Percentiles rank a stretch among this genome's conserved stretches.
Evolutionary conservation across 2,113 vertebrate species (phyloP).

Genomic region (Axis porcinus): DNA sequence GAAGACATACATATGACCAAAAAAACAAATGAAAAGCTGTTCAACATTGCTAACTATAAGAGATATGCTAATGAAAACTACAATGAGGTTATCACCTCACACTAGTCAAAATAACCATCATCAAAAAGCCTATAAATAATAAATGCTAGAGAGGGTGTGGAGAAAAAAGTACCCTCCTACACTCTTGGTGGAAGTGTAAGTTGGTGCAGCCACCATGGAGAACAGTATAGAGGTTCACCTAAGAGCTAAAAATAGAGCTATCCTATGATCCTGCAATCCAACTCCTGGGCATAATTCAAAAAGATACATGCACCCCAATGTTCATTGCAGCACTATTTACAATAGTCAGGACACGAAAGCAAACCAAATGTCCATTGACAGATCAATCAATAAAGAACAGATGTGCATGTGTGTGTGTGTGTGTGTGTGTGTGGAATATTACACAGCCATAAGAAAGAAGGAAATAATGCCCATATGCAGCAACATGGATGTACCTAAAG

Average conservation of each 20-base stretch:
- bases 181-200: too few relatives aligned
- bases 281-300: not conserved
- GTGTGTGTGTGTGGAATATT: not conserved
- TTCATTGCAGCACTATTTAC: not conserved
- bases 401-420: not conserved
- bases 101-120: not conserved
- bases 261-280: not conserved
- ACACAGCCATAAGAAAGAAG: not conserved
- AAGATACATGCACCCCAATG: not conserved
- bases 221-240: not conserved
- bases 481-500: not conserved
- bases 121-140: not conserved
- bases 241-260: not conserved
- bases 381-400: not conserved
- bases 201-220: not conserved
- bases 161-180: not conserved
- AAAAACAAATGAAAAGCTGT: not conserved
- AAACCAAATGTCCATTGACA: not conserved
- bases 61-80: not conserved
- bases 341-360: not conserved
- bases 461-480: not conserved
- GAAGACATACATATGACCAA: not conserved
- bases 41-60: not conserved
- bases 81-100: not conserved
- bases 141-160: not conserved